These are phyloP conservation scores for Bovichtus diacanthus DNA, from an alignment of 2,797 vertebrate genomes.

Conservation along the genomic window DNA sequence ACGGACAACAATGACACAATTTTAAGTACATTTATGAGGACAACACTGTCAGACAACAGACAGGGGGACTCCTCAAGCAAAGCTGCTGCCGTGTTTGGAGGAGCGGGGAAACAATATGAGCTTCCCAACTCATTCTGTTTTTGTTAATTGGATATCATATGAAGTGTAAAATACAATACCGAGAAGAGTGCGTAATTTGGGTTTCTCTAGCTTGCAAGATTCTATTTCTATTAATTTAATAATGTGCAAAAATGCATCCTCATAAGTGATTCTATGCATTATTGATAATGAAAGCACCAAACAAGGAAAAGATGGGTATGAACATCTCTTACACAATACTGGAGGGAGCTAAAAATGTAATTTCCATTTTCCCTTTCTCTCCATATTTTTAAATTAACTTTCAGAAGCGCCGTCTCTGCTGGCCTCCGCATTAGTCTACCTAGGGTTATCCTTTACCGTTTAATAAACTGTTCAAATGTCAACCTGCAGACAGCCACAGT, in stretches of 20 bases:
- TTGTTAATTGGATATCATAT: slow-evolving; percentile 59
- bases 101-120: slow-evolving; percentile 26
- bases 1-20: slow-evolving; percentile 25
- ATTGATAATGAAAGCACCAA: slow-evolving; percentile 31
- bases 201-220: slow-evolving; percentile 35
- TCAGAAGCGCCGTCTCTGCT: slow-evolving; percentile 12
- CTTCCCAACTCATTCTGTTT: slow-evolving; percentile 38
- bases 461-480: slow-evolving; percentile 73
- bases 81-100: slow-evolving; percentile 28
- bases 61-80: slow-evolving; percentile 31
- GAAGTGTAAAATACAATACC: slow-evolving; percentile 52
- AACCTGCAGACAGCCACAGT: slow-evolving; percentile 48
- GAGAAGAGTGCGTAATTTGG: slow-evolving; percentile 21
- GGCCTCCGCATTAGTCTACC: slow-evolving; percentile 5
- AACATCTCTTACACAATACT: slow-evolving; percentile 31
- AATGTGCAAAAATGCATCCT: slow-evolving; percentile 34
- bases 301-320: background rate
- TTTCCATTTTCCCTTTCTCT: slow-evolving; percentile 39
- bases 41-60: slow-evolving; percentile 33
- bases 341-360: slow-evolving; percentile 36
- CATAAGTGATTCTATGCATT: slow-evolving; percentile 46
- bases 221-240: slow-evolving; percentile 56
- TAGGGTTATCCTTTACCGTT: slow-evolving; percentile 31
- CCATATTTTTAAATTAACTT: slow-evolving; percentile 57
- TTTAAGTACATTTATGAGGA: slow-evolving; percentile 49